A percentile compares a stretch with the other conserved stretches of the same genome.
Conservation (phyloP, 2,797 vertebrate species). For the Mus caroli region DNA sequence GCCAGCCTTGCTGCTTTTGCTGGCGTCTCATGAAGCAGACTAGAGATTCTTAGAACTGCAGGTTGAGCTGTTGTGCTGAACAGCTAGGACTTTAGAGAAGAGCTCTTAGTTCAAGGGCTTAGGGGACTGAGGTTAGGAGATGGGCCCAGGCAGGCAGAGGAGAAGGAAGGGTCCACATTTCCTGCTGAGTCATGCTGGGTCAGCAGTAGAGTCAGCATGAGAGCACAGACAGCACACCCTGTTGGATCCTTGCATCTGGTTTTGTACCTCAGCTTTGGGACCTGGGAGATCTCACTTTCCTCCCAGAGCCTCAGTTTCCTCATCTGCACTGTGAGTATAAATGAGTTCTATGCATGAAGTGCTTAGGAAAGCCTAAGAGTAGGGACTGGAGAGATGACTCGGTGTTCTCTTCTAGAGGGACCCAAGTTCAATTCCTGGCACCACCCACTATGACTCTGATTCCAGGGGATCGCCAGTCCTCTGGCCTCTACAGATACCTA, state of each 20-base stretch:
- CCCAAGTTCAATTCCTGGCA: neutral
- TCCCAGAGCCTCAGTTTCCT: neutral
- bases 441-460: neutral
- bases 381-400: neutral
- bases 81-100: neutral
- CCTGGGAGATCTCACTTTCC: neutral
- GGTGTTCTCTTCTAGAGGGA: neutral
- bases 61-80: neutral
- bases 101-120: neutral
- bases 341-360: neutral
- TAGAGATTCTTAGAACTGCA: neutral
- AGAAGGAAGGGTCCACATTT: neutral
- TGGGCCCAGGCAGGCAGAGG: neutral
- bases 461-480: neutral
- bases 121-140: neutral
- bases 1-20: conserved; percentile 22
- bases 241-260: neutral
- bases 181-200: neutral
- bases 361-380: neutral
- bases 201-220: accelerated
- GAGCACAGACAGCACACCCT: neutral
- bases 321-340: neutral
- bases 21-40: neutral
- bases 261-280: neutral
- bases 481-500: neutral